A percentile compares a stretch with the other conserved stretches of the same genome.
These are phyloP conservation scores for Alfaro cultratus DNA, from an alignment of 2,797 vertebrate species.

Conservation along the genomic window DNA sequence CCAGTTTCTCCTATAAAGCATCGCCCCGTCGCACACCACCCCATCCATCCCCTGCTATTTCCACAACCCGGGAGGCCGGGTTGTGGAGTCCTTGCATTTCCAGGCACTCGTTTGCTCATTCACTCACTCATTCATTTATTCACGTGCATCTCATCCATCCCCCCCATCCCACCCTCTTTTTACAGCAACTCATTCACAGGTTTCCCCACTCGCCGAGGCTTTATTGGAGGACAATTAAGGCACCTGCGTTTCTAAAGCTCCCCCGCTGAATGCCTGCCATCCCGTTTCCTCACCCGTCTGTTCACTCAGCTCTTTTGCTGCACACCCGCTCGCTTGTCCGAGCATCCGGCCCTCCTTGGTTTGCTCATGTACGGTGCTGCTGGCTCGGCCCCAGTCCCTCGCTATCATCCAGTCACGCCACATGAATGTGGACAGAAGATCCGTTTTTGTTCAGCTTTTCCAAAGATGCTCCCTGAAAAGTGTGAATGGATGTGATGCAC, in stretches of 20 bases:
- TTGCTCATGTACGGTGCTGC: slow-evolving; percentile 27
- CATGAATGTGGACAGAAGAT: slow-evolving; percentile 28
- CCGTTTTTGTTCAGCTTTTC: slow-evolving; percentile 12
- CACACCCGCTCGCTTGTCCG: slow-evolving; percentile 45
- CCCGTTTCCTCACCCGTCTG: slow-evolving; percentile 66
- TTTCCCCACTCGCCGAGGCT: slow-evolving; percentile 74
- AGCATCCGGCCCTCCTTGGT: slow-evolving; percentile 43
- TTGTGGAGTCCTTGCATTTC: slow-evolving; percentile 53
- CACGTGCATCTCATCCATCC: slow-evolving; percentile 70
- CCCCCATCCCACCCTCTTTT: slow-evolving; percentile 33
- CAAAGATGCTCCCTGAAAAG: background rate
- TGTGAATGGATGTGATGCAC: slow-evolving; percentile 2
- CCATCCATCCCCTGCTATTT: slow-evolving; percentile 25
- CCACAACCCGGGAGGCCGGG: slow-evolving; percentile 60
- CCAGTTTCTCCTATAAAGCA: slow-evolving; percentile 30
- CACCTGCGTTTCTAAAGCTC: slow-evolving; percentile 78
- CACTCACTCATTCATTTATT: slow-evolving; percentile 68
- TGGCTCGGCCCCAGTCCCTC: slow-evolving; percentile 22
- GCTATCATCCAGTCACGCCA: slow-evolving; percentile 28
- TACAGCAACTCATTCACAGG: slow-evolving; percentile 77
- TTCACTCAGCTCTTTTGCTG: slow-evolving; percentile 44
- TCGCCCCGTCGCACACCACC: slow-evolving; percentile 16
- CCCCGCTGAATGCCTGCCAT: slow-evolving; percentile 64
- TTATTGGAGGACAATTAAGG: slow-evolving; percentile 78
- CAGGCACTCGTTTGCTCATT: slow-evolving; percentile 57